Percentiles rank a stretch among this genome's conserved stretches.
phyloP scores from a whole-genome alignment of 64 coral and sea anemone species.

The Anthopleura sola region DNA sequence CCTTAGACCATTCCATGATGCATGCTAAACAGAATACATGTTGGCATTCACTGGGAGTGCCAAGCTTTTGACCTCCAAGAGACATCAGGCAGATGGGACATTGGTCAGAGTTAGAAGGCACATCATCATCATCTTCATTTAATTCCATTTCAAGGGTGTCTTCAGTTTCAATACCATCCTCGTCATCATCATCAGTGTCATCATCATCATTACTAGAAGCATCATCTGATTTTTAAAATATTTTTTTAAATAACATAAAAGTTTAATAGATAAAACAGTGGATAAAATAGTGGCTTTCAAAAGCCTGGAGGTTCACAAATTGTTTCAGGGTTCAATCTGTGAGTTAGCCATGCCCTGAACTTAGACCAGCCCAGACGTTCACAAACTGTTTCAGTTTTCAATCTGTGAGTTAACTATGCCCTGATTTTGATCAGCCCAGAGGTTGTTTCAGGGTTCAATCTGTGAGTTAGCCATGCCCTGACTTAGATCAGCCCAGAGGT shows the following conservation, averaged over 20 bases:
- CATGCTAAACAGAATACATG: constrained; percentile 93
- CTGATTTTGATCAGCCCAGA: too few species aligned
- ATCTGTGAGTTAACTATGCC: too few species aligned
- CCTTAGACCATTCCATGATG: constrained; percentile 96
- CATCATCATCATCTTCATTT: constrained; percentile 40
- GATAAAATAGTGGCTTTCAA: too few species aligned
- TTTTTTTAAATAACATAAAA: not conserved
- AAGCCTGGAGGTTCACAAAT: too few species aligned
- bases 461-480: too few species aligned
- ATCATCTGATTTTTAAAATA: not conserved
- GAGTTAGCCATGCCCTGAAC: too few species aligned
- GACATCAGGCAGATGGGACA: constrained; percentile 96
- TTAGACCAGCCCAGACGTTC: too few species aligned
- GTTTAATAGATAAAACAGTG: too few species aligned
- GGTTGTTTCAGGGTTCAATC: too few species aligned
- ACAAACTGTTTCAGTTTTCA: too few species aligned
- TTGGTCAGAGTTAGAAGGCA: constrained; percentile 53
- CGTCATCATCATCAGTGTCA: constrained; percentile 19
- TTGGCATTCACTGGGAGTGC: constrained; percentile 76
- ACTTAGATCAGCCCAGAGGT: too few species aligned
- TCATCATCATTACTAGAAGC: constrained; percentile 8
- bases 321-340: too few species aligned
- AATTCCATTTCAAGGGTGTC: constrained; percentile 22
- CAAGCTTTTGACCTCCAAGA: constrained; percentile 80
- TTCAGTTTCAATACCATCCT: constrained; percentile 23